Conservation (phyloP, 2,888 invertebrate genomes). For the Sphinx pinastri region DNA sequence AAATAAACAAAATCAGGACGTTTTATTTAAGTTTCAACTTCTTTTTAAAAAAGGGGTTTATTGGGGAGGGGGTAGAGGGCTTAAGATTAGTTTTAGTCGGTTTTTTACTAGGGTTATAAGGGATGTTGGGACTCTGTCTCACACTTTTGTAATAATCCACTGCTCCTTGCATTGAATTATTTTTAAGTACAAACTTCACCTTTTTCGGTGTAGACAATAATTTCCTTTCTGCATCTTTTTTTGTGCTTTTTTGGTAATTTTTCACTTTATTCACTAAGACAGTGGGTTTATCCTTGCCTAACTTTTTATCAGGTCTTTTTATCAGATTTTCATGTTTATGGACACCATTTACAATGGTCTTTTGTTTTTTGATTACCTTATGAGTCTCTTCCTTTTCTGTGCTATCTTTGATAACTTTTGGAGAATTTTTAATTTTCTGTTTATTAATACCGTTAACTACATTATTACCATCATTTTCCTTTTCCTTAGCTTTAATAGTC, state of each 20-base stretch:
- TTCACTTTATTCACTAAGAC: slow-evolving; percentile 60
- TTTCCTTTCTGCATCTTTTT: slow-evolving; percentile 39
- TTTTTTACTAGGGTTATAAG: slow-evolving; percentile 88
- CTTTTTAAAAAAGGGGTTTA: slow-evolving; percentile 90
- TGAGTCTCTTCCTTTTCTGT: not conserved
- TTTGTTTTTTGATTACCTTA: slow-evolving; percentile 13
- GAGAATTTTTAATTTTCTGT: not conserved
- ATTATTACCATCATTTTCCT: slow-evolving; percentile 32
- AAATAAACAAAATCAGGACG: slow-evolving; percentile 2
- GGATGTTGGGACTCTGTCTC: slow-evolving; percentile 88
- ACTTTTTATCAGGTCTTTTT: not conserved
- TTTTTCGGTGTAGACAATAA: slow-evolving; percentile 80
- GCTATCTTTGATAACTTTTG: not conserved
- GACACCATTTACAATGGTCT: slow-evolving; percentile 22
- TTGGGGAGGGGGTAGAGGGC: slow-evolving; percentile 87
- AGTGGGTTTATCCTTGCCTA: slow-evolving; percentile 37
- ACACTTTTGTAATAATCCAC: slow-evolving; percentile 89
- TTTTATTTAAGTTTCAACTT: slow-evolving; percentile 57
- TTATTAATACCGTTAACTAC: slow-evolving; percentile 24
- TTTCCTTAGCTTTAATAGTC: slow-evolving; percentile 24
- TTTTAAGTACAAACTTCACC: slow-evolving; percentile 89
- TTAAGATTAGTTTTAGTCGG: slow-evolving; percentile 90
- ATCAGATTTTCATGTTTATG: slow-evolving; percentile 10
- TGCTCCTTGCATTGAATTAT: slow-evolving; percentile 88
- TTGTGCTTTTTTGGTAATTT: slow-evolving; percentile 55